Conservation (phyloP, 2,888 invertebrate species). For the Polyommatus iphigenia region DNA sequence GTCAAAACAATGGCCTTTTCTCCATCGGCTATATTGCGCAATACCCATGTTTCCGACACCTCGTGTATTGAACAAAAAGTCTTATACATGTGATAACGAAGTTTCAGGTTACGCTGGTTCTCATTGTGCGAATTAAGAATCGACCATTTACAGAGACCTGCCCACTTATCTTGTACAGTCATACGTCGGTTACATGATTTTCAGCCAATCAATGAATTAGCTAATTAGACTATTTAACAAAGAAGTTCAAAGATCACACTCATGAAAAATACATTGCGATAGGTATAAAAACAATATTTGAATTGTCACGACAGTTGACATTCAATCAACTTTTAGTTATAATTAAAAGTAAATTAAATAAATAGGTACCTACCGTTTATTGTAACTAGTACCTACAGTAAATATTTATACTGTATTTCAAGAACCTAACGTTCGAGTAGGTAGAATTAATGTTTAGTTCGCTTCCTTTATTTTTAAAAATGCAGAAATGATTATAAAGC, state of each 20-base stretch:
- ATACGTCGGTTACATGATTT: conserved; percentile 33
- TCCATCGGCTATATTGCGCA: conserved; percentile 63
- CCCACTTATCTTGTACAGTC: conserved; percentile 37
- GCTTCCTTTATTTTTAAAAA: background rate
- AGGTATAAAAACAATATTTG: conserved; percentile 24
- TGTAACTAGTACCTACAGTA: background rate
- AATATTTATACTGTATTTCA: background rate
- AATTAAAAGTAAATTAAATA: background rate
- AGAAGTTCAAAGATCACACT: conserved; percentile 41
- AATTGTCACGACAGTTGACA: conserved; percentile 15
- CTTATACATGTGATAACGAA: conserved; percentile 9
- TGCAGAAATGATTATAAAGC: background rate
- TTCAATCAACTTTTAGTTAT: conserved; percentile 9
- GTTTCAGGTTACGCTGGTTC: conserved; percentile 21
- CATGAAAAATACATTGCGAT: conserved; percentile 36
- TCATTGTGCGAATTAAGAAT: conserved; percentile 8
- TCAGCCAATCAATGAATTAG: conserved; percentile 37
- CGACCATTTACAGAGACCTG: conserved; percentile 12
- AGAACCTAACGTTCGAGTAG: no score
- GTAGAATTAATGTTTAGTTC: background rate
- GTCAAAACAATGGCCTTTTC: conserved; percentile 65
- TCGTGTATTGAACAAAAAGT: conserved; percentile 36
- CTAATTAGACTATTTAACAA: conserved; percentile 44
- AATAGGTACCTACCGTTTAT: background rate
- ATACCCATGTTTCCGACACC: conserved; percentile 53